These are phyloP conservation scores for Helarctos malayanus DNA, from an alignment of 2,797 vertebrate species.

Conservation along the genomic window DNA sequence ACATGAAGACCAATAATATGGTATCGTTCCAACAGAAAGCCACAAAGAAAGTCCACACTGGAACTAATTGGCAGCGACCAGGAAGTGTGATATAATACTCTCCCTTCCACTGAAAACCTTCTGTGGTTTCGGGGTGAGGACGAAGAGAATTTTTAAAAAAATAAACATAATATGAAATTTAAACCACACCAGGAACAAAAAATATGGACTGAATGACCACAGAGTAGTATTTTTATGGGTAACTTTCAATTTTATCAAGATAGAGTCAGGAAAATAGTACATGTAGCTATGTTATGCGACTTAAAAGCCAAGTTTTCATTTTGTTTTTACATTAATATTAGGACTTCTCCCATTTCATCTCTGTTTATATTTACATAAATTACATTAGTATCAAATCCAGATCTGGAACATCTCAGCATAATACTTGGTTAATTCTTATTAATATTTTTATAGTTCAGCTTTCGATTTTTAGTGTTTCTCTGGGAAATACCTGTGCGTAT, in stretches of 20 bases:
- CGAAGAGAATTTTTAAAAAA: conserved; percentile 84
- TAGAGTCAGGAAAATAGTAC: conserved; percentile 57
- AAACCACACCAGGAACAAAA: conserved; percentile 78
- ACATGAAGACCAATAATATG: conserved; percentile 87
- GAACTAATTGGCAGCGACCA: conserved; percentile 88
- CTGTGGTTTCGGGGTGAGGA: conserved; percentile 89
- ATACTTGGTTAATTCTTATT: conserved; percentile 76
- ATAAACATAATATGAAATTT: conserved; percentile 75
- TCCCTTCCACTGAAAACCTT: conserved; percentile 87
- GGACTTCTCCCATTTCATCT: conserved; percentile 76
- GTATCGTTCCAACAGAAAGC: conserved; percentile 86
- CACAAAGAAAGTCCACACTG: conserved; percentile 85
- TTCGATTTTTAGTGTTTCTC: conserved; percentile 65
- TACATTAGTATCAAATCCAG: conserved; percentile 78
- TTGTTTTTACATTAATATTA: conserved; percentile 81
- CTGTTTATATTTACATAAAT: conserved; percentile 82
- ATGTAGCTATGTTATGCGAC: conserved; percentile 63
- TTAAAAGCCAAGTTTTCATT: conserved; percentile 76
- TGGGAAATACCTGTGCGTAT: conserved; percentile 61
- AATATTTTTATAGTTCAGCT: conserved; percentile 79
- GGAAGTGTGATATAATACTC: conserved; percentile 89
- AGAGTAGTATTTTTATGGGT: conserved; percentile 71
- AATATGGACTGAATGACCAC: conserved; percentile 61
- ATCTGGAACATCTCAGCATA: conserved; percentile 78
- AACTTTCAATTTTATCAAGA: conserved; percentile 81